Evolutionary conservation across 2,797 vertebrate species (phyloP).

Genomic region (Clamator glandarius): DNA sequence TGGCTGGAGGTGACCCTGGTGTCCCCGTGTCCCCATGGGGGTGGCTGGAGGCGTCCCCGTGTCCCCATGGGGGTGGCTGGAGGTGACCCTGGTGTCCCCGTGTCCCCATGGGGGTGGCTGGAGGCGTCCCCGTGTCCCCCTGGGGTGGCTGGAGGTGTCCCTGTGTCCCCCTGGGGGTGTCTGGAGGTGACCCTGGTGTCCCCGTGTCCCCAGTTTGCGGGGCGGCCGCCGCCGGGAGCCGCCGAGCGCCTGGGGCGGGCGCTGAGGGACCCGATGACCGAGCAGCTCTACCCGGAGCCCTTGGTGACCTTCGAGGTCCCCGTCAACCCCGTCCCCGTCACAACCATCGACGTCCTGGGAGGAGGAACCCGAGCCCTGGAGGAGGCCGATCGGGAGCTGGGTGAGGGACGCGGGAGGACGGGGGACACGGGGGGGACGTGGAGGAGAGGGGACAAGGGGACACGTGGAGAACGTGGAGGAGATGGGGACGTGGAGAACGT

Average conservation of each 20-base stretch:
- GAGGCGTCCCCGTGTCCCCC: too few species aligned
- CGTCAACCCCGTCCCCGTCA: constrained; percentile 75
- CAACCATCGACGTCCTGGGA: constrained; percentile 84
- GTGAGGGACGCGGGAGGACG: constrained; percentile 65
- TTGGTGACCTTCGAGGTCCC: constrained; percentile 82
- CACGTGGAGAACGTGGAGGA: too few species aligned
- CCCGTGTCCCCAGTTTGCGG: constrained; percentile 50
- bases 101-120: too few species aligned
- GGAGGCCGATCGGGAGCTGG: constrained; percentile 85
- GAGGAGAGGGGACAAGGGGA: too few species aligned
- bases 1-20: too few species aligned
- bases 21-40: too few species aligned
- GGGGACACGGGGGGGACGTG: too few species aligned
- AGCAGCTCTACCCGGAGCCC: constrained; percentile 85
- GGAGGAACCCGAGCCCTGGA: constrained; percentile 83
- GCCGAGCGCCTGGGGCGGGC: constrained; percentile 71
- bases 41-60: too few species aligned
- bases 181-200: background rate
- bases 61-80: too few species aligned
- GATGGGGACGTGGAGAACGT: too few species aligned
- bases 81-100: too few species aligned
- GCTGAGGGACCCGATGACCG: constrained; percentile 89
- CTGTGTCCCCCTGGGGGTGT: background rate
- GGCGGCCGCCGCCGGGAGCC: background rate
- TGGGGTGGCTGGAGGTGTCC: too few species aligned